Conservation (phyloP, 1,140 invertebrate genomes). For the Leptestheria dahalacensis region DNA sequence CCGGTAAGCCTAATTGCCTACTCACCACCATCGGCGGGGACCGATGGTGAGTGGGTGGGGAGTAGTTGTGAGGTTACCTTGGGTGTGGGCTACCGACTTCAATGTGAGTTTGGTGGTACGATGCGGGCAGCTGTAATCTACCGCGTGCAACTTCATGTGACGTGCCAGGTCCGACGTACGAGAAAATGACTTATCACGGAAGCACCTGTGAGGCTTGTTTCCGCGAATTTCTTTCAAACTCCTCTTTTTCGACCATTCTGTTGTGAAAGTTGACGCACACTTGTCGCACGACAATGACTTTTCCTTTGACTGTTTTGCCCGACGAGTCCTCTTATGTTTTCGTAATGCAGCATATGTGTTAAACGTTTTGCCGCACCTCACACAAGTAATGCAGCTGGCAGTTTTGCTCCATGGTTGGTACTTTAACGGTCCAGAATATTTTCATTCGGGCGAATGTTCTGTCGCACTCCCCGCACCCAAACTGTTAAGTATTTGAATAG, state of each 20-base stretch:
- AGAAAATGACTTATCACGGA: neutral
- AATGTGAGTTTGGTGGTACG: neutral
- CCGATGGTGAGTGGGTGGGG: no score
- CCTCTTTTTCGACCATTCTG: neutral
- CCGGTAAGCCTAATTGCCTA: no score
- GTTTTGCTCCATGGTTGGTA: neutral
- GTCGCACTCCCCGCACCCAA: neutral
- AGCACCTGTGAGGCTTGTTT: neutral
- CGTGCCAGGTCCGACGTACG: neutral
- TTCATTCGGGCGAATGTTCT: neutral
- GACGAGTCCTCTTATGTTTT: neutral
- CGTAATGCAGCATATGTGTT: neutral
- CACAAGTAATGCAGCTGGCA: neutral
- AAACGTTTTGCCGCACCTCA: neutral
- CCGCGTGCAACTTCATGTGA: neutral
- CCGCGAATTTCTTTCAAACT: neutral
- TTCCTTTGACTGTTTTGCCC: neutral
- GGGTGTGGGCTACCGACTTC: neutral
- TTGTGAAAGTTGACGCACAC: neutral
- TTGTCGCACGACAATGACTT: neutral
- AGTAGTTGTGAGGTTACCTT: no score
- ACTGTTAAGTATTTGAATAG: neutral
- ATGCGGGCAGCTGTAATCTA: no score
- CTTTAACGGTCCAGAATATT: neutral
- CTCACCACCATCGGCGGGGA: no score